A percentile compares a stretch with the other conserved stretches of the same genome.
Evolutionary conservation across 2,888 invertebrate species (phyloP).

Genomic region (Brachycybe producta): DNA sequence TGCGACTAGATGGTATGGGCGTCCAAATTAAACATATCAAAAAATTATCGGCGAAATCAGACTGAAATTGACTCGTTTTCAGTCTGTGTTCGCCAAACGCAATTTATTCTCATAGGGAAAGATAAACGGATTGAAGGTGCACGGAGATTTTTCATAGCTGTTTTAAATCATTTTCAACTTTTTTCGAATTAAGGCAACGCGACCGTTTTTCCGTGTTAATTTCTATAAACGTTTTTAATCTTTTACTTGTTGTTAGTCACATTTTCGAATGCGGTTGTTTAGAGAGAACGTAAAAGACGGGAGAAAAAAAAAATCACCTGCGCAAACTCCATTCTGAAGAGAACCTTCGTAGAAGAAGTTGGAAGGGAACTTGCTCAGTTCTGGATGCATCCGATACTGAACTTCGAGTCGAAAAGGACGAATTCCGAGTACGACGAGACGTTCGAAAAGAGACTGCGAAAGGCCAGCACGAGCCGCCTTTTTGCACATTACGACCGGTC

Average conservation of each 20-base stretch:
- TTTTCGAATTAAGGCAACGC: no score
- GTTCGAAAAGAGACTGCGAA: constrained; percentile 91
- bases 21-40: neutral
- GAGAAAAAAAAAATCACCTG: constrained; percentile 38
- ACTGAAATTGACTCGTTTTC: neutral
- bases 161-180: no score
- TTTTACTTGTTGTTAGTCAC: neutral
- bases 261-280: neutral
- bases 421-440: constrained; percentile 91
- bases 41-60: neutral
- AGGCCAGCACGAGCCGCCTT: constrained; percentile 94
- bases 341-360: constrained; percentile 99
- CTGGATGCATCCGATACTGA: constrained; percentile 99
- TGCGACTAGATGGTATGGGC: neutral
- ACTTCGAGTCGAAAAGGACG: constrained; percentile 92
- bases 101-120: no score
- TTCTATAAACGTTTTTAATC: no score
- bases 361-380: constrained; percentile 91
- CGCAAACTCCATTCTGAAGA: constrained; percentile 95
- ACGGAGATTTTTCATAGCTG: no score
- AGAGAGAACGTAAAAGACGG: neutral
- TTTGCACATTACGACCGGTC: constrained; percentile 99
- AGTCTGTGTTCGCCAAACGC: no score
- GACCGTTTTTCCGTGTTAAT: no score
- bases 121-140: no score